These are phyloP conservation scores for Cynaeus angustus DNA, from an alignment of 2,888 invertebrate species.

Conservation along the genomic window DNA sequence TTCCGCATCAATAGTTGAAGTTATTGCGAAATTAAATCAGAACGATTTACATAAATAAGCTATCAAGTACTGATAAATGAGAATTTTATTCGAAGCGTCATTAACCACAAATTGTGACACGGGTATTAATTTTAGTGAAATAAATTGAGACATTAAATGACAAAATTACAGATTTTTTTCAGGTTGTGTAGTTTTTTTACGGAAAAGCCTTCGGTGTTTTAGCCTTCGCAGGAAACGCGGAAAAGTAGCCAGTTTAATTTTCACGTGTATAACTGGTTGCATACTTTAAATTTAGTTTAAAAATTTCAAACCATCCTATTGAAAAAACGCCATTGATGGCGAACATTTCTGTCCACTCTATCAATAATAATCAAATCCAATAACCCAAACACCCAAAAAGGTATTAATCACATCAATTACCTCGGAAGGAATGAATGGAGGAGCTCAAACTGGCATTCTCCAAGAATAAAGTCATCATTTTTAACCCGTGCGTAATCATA, in stretches of 20 bases:
- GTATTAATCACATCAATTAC: conserved; percentile 65
- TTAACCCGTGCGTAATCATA: conserved; percentile 67
- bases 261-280: too few species aligned
- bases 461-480: conserved; percentile 69
- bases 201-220: too few species aligned
- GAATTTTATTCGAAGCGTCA: conserved; percentile 17
- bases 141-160: conserved; percentile 12
- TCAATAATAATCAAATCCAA: conserved; percentile 59
- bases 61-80: conserved; percentile 20
- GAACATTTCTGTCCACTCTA: conserved; percentile 54
- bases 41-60: conserved; percentile 30
- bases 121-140: conserved; percentile 7
- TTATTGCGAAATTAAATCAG: conserved; percentile 30
- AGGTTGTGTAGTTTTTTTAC: neutral
- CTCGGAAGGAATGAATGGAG: conserved; percentile 53
- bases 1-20: conserved; percentile 33
- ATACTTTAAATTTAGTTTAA: too few species aligned
- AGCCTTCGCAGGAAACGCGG: too few species aligned
- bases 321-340: conserved; percentile 24
- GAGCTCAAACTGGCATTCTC: conserved; percentile 56
- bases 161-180: neutral
- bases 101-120: conserved; percentile 19
- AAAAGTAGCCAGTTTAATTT: too few species aligned
- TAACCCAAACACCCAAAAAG: conserved; percentile 60
- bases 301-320: neutral